Conservation (phyloP, 2,888 invertebrate genomes). For the Dysmachus trigonus region DNA sequence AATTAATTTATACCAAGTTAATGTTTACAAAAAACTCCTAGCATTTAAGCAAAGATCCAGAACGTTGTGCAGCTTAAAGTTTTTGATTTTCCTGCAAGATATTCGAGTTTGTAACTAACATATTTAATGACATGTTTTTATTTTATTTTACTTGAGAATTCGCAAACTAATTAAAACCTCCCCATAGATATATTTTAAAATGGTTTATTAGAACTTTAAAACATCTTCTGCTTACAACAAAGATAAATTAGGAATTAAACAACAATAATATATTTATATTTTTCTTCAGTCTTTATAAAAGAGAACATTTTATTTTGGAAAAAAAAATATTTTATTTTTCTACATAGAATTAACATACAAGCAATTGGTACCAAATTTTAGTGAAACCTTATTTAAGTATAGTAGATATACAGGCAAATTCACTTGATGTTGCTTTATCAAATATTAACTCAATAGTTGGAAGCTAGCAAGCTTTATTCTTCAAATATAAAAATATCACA, state of each 20-base stretch:
- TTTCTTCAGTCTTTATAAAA: slow-evolving; percentile 10
- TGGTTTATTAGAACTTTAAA: not conserved
- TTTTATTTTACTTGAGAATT: not conserved
- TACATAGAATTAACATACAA: not conserved
- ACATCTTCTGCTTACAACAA: not conserved
- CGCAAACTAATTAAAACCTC: not conserved
- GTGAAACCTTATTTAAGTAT: not conserved
- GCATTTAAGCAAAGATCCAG: too few species aligned
- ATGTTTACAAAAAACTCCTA: too few species aligned
- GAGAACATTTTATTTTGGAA: not conserved
- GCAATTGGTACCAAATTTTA: not conserved
- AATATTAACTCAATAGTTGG: not conserved
- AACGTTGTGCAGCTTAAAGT: too few species aligned
- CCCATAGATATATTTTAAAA: not conserved
- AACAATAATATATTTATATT: not conserved
- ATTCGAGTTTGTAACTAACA: too few species aligned
- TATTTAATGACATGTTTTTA: too few species aligned
- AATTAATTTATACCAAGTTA: too few species aligned
- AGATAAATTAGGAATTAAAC: not conserved
- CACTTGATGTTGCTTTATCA: not conserved
- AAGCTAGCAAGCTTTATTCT: not conserved
- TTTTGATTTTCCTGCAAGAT: too few species aligned
- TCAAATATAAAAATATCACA: slow-evolving; percentile 18
- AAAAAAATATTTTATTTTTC: not conserved
- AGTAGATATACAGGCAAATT: not conserved